phyloP scores from a whole-genome alignment of 2,888 invertebrate species.

The Lydus trimaculatus region DNA sequence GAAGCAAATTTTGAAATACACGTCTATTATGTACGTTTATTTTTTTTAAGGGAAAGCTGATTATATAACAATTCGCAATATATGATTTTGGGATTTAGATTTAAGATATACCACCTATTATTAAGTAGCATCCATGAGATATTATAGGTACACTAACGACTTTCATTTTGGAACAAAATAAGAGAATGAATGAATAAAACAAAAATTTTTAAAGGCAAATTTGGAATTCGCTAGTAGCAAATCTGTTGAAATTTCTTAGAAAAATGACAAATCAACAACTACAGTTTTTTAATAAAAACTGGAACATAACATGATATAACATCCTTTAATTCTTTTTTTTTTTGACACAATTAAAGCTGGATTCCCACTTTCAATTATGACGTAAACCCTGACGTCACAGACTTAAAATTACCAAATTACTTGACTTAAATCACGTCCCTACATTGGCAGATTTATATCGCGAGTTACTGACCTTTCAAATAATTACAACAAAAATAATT shows the following conservation, averaged over 20 bases:
- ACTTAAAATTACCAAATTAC: not conserved
- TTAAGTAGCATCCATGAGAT: not conserved
- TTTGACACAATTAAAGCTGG: too few relatives aligned
- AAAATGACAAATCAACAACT: too few relatives aligned
- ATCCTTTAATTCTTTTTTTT: too few relatives aligned
- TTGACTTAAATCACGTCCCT: not conserved
- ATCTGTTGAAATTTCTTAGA: not conserved
- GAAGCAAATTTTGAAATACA: not conserved
- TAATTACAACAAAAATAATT: not conserved
- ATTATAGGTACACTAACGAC: not conserved
- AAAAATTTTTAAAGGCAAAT: too few relatives aligned
- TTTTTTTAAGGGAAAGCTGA: not conserved
- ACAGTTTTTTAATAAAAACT: too few relatives aligned
- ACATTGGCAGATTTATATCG: not conserved
- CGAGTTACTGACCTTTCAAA: not conserved
- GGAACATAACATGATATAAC: too few relatives aligned
- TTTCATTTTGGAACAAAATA: not conserved
- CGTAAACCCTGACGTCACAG: not conserved
- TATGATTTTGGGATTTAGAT: not conserved
- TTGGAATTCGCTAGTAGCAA: not conserved
- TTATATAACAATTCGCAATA: conserved; percentile 3
- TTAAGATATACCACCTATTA: not conserved
- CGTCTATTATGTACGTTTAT: not conserved
- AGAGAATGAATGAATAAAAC: too few relatives aligned
- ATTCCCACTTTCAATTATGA: not conserved